Conservation (phyloP, 2,797 vertebrate genomes). For the Phylloscopus collybita region DNA sequence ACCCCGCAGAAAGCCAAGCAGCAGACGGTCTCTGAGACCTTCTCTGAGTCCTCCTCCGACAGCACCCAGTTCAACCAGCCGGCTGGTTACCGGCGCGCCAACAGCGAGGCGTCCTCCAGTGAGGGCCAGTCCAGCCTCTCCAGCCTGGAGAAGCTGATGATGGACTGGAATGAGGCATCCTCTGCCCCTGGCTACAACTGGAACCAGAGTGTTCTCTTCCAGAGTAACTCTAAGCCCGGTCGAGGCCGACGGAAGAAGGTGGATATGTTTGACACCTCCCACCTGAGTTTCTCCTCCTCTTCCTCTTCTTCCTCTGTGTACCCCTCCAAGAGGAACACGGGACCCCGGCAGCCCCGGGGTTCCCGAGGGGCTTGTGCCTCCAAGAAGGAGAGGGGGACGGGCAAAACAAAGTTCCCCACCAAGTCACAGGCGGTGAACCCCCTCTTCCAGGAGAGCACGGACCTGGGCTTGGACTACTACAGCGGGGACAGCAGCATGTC, state of each 20-base stretch:
- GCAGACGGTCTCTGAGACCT: constrained; percentile 88
- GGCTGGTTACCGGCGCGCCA: constrained; percentile 76
- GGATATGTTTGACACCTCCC: constrained; percentile 83
- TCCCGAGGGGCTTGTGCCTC: constrained; percentile 88
- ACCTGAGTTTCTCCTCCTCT: constrained; percentile 83
- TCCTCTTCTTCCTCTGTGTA: constrained; percentile 84
- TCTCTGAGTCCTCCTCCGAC: constrained; percentile 96
- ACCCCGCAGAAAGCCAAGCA: constrained; percentile 98
- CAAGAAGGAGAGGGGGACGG: constrained; percentile 88
- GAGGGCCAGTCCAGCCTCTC: constrained; percentile 95
- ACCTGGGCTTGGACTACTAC: constrained; percentile 93
- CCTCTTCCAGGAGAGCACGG: constrained; percentile 88
- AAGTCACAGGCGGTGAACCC: constrained; percentile 80
- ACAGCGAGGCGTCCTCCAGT: constrained; percentile 82
- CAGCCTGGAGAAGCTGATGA: constrained; percentile 98
- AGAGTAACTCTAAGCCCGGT: constrained; percentile 91
- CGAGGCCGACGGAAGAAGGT: constrained; percentile 94
- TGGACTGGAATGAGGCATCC: constrained; percentile 98
- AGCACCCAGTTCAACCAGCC: constrained; percentile 92
- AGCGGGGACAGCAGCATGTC: constrained; percentile 98
- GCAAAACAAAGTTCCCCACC: constrained; percentile 87
- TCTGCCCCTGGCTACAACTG: constrained; percentile 95
- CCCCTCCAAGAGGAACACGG: constrained; percentile 86
- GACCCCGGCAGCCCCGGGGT: constrained; percentile 87
- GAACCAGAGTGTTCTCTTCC: constrained; percentile 98